phyloP scores from a whole-genome alignment of 2,888 invertebrate species.

The Melanostoma mellinum region DNA sequence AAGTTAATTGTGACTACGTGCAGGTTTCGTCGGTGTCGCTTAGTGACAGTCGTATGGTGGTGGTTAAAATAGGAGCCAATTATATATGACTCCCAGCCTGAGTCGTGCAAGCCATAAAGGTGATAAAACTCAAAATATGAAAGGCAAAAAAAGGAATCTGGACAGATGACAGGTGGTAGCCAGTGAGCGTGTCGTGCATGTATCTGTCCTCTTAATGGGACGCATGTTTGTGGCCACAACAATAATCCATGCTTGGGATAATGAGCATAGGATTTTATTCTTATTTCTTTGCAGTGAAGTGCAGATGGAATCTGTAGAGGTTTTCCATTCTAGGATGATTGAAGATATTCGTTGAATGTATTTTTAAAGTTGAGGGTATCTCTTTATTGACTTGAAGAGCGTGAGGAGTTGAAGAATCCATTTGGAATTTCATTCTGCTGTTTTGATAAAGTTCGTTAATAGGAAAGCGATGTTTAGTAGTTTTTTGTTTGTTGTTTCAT shows the following conservation, averaged over 20 bases:
- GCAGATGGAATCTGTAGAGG: conserved; percentile 7
- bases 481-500: background rate
- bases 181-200: conserved; percentile 40
- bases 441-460: conserved; percentile 38
- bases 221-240: conserved; percentile 59
- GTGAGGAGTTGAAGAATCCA: conserved; percentile 12
- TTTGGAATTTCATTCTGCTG: conserved; percentile 29
- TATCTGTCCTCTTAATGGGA: conserved; percentile 62
- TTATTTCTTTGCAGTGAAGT: conserved; percentile 4
- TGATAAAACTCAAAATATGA: conserved; percentile 66
- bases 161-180: conserved; percentile 51
- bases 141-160: conserved; percentile 36
- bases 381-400: background rate
- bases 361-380: conserved; percentile 9
- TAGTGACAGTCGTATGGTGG: conserved; percentile 9
- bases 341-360: conserved; percentile 37
- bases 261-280: conserved; percentile 51
- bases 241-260: conserved; percentile 47
- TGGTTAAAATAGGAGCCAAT: conserved; percentile 58
- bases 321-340: conserved; percentile 24
- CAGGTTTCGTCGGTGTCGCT: conserved; percentile 4
- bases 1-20: conserved; percentile 66
- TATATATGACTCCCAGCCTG: conserved; percentile 42
- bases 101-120: conserved; percentile 20
- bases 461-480: conserved; percentile 42